Conservation (phyloP, 2,113 vertebrate species). For the Tylochromis polylepis region DNA sequence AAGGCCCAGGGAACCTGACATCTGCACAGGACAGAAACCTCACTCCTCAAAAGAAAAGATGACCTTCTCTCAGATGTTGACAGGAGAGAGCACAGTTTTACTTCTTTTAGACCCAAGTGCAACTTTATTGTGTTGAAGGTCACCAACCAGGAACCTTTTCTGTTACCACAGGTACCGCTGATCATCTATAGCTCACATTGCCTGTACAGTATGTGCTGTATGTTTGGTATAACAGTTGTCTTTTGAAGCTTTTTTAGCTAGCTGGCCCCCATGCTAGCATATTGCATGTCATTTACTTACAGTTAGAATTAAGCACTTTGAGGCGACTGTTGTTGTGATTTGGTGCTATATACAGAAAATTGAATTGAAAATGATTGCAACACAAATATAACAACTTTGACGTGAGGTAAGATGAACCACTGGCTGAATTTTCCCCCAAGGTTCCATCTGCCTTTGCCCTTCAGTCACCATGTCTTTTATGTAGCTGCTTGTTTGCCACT, state of each 20-base stretch:
- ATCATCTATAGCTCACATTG: neutral
- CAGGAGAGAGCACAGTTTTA: neutral
- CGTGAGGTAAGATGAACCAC: neutral
- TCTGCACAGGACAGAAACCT: neutral
- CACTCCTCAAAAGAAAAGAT: rapidly evolving
- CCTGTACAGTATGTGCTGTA: neutral
- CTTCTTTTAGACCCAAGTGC: no score
- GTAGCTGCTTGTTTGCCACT: neutral
- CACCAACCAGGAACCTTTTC: neutral
- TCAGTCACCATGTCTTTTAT: neutral
- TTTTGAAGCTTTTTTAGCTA: neutral
- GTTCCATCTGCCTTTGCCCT: neutral
- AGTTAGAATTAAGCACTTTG: neutral
- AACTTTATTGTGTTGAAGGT: neutral
- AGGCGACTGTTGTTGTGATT: neutral
- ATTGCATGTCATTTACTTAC: neutral
- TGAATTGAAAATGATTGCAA: neutral
- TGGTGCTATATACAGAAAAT: neutral
- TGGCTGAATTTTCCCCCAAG: neutral
- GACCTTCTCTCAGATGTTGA: neutral
- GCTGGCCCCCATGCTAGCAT: neutral
- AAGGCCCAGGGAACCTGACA: neutral
- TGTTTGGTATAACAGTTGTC: neutral
- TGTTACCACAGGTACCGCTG: neutral
- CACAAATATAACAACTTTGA: neutral